These are phyloP conservation scores for Aricia artaxerxes DNA, from an alignment of 2,888 invertebrate genomes.

Conservation along the genomic window DNA sequence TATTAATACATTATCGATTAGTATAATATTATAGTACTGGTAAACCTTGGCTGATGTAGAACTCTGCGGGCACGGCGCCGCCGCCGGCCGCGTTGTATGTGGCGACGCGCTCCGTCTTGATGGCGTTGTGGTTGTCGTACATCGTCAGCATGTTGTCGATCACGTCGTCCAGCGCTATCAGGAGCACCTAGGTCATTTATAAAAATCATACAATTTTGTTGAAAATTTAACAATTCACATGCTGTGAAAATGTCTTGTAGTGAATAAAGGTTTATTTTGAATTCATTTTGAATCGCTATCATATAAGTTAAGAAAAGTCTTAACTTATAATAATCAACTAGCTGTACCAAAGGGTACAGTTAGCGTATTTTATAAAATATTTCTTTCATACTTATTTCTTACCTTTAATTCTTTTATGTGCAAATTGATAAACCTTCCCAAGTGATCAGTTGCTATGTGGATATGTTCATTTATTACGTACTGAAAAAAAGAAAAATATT, in stretches of 20 bases:
- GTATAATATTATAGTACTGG: no score
- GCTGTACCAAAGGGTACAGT: no score
- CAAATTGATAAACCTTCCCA: slow-evolving; percentile 64
- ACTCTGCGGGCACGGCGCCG: slow-evolving; percentile 67
- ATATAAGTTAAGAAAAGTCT: no score
- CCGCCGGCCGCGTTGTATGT: slow-evolving; percentile 61
- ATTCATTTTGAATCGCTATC: no score
- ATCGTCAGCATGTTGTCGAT: slow-evolving; percentile 75
- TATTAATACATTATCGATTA: no score
- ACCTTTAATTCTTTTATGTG: slow-evolving; percentile 75
- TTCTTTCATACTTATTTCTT: slow-evolving; percentile 1
- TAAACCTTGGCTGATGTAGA: slow-evolving; percentile 68
- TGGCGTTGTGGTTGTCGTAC: slow-evolving; percentile 73
- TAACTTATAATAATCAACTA: no score
- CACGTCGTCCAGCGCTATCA: slow-evolving; percentile 68
- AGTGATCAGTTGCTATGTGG: slow-evolving; percentile 72
- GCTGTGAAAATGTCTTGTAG: no score
- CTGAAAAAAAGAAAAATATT: slow-evolving; percentile 50
- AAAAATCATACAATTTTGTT: background rate
- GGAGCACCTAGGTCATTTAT: slow-evolving; percentile 54
- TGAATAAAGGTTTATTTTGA: no score
- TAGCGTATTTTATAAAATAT: no score
- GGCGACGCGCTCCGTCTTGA: slow-evolving; percentile 65
- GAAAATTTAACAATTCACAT: no score
- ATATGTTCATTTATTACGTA: slow-evolving; percentile 69